Evolutionary conservation across 2,888 invertebrate genomes (phyloP), one percentile per base, ranked within the genome.

Genomic region (Calameuta idolon): DNA sequence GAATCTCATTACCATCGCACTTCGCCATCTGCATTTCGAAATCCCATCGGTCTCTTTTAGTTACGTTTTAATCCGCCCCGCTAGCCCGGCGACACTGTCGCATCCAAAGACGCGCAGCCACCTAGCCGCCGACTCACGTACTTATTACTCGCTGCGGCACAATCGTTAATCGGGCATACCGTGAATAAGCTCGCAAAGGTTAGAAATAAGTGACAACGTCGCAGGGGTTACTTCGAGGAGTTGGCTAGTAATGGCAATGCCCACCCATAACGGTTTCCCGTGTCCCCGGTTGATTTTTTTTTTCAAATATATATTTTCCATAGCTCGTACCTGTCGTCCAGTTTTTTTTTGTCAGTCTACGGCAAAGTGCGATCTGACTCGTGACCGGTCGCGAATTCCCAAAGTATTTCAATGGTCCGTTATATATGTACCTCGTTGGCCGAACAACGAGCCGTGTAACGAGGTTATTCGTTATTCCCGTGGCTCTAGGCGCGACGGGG

Each of bases 31-130:
- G 35, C 69, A 76, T 40, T 69, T 74, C 69, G 74, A 76, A 79
- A 76, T 79, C 34, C 79, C 74, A 73, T 76, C 74, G 40, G 74
- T 69, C 76, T 74, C 33, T 74, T 79, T 76, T 69, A 74, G 76
- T 79, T 76, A 76, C 76, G 76, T 69, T 12, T 74, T 76, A 74
- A 79, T 79, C 76, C 37, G 76, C 69, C 1, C 9, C 5, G 55
- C 23, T 1, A 23, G 12, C 1, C 55, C 23, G 9, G 55, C 23
- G 55, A 23, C 23, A 23, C 55, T 55, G 55, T 5, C 23, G 23
- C 1, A 23, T 23, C 5, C 23, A 23, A 15, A 40, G 40, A 15
- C 15, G 4, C 15, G 4, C 0, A 4, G 12, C 4, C 40, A 40
- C 0, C 23, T 23, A 23, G 23, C 23, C 5, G 0, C 15, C 40